These are phyloP conservation scores for Linyphia triangularis DNA, from an alignment of 2,888 invertebrate species.

Conservation along the genomic window DNA sequence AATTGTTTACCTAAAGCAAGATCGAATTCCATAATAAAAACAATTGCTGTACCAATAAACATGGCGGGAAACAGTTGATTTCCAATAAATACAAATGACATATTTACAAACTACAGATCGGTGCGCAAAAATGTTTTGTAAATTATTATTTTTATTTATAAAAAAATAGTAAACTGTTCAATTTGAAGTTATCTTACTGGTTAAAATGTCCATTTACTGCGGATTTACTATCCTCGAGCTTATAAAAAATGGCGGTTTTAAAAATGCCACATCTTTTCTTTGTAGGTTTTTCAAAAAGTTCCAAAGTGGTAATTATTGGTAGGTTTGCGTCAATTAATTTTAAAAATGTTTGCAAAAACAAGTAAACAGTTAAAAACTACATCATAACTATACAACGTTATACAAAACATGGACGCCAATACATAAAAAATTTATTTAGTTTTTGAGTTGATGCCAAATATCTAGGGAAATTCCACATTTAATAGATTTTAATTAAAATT, in stretches of 20 bases:
- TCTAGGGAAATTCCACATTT: too few relatives aligned
- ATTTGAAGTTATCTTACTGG: background rate
- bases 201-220: constrained; percentile 36
- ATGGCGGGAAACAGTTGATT: constrained; percentile 72
- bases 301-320: background rate
- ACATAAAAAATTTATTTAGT: background rate
- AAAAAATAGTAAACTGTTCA: background rate
- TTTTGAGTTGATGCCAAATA: constrained; percentile 6
- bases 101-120: background rate
- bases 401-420: constrained; percentile 12
- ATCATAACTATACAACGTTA: background rate
- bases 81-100: constrained; percentile 56
- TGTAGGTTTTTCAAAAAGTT: background rate
- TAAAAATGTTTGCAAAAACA: background rate
- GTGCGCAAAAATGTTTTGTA: background rate
- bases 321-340: background rate
- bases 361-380: background rate
- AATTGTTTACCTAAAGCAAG: constrained; percentile 18
- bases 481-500: too few relatives aligned
- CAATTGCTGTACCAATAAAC: constrained; percentile 65
- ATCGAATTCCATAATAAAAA: constrained; percentile 60
- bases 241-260: constrained; percentile 59
- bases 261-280: constrained; percentile 23
- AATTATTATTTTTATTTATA: background rate
- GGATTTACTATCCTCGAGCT: constrained; percentile 10